Evolutionary conservation across 2,797 vertebrate genomes (phyloP).

Genomic region (Spinus olivaceus): DNA sequence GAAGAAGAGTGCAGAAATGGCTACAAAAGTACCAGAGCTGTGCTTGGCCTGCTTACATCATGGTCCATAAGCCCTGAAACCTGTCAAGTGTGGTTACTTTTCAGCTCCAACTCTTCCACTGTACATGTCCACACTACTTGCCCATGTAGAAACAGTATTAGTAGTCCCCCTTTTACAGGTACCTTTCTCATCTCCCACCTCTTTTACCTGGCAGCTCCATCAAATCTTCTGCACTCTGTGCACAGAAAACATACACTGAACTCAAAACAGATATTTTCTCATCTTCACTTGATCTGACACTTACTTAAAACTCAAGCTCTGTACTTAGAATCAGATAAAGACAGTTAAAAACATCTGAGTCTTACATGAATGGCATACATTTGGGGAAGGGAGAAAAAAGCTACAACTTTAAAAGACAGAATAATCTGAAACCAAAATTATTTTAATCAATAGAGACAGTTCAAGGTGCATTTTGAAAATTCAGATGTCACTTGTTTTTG

Average conservation of each 20-base stretch:
- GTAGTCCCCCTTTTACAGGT: neutral
- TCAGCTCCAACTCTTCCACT: neutral
- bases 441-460: neutral
- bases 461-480: neutral
- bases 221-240: neutral
- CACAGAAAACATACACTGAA: neutral
- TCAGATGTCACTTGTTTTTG: neutral
- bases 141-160: neutral
- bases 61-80: neutral
- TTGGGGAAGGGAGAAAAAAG: neutral
- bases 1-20: neutral
- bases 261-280: neutral
- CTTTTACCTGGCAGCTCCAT: neutral
- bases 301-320: neutral
- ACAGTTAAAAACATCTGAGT: neutral
- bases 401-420: neutral
- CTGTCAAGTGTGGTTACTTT: accelerated
- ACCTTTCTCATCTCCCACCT: neutral
- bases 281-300: neutral
- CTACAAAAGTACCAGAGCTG: neutral
- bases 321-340: neutral
- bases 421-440: neutral
- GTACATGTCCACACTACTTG: neutral
- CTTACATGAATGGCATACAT: neutral
- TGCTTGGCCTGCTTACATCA: neutral